These are phyloP conservation scores for Solea solea DNA, from an alignment of 2,113 vertebrate species.

Conservation along the genomic window DNA sequence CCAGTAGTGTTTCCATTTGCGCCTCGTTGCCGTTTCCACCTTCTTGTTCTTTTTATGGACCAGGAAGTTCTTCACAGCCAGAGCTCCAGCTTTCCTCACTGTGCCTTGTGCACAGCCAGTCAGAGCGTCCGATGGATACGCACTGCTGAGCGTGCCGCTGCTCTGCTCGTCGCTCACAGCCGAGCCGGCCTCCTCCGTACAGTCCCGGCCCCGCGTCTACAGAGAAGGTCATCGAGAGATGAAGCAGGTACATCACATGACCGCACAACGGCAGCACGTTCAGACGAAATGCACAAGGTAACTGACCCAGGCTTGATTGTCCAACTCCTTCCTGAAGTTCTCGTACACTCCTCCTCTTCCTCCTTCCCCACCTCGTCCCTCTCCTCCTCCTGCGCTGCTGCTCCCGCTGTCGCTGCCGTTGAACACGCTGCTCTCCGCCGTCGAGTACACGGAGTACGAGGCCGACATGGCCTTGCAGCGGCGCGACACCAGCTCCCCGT, in stretches of 20 bases:
- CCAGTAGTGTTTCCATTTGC: slow-evolving; percentile 99
- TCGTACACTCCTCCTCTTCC: slow-evolving; percentile 90
- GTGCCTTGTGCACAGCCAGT: slow-evolving; percentile 87
- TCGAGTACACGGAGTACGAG: slow-evolving; percentile 89
- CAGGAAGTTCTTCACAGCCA: slow-evolving; percentile 96
- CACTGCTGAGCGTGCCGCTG: slow-evolving; percentile 91
- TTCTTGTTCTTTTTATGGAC: slow-evolving; percentile 98
- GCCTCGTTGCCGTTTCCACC: slow-evolving; percentile 90
- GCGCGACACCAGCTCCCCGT: slow-evolving; percentile 84
- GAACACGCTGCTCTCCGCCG: slow-evolving; percentile 83
- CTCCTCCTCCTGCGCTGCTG: slow-evolving; percentile 87
- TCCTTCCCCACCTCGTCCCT: slow-evolving; percentile 74
- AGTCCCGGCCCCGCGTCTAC: slow-evolving; percentile 79
- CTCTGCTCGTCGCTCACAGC: slow-evolving; percentile 93
- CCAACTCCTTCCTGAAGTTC: slow-evolving; percentile 94
- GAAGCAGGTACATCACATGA: not conserved
- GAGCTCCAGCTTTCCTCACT: slow-evolving; percentile 90
- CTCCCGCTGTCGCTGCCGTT: slow-evolving; percentile 93
- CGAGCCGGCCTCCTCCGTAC: slow-evolving; percentile 88
- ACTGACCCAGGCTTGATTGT: slow-evolving; percentile 79
- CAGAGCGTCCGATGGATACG: slow-evolving; percentile 86
- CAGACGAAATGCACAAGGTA: not conserved
- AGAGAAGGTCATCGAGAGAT: not conserved
- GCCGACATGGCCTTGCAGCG: slow-evolving; percentile 94
- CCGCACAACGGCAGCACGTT: not conserved